These are phyloP conservation scores for Irena cyanogastra DNA, from an alignment of 2,113 vertebrate genomes.

Conservation along the genomic window DNA sequence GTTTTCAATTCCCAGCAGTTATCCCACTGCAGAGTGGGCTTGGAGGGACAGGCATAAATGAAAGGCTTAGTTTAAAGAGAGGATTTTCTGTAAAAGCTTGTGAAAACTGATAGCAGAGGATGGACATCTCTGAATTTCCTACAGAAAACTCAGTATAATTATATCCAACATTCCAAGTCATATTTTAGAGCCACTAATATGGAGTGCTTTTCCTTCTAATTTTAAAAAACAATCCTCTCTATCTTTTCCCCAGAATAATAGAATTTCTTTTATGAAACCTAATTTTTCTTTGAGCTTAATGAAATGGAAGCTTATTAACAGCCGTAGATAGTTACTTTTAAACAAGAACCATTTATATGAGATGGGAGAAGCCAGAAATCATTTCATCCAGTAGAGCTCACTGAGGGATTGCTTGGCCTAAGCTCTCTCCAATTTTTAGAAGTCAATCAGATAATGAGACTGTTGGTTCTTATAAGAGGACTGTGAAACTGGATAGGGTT, in stretches of 20 bases:
- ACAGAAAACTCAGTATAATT: background rate
- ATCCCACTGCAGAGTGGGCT: background rate
- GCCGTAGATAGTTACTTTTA: background rate
- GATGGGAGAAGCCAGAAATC: background rate
- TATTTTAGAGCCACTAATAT: background rate
- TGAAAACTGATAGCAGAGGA: background rate
- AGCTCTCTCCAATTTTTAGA: background rate
- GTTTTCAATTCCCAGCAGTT: constrained; percentile 8
- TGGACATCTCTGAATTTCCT: constrained; percentile 1
- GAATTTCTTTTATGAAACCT: background rate
- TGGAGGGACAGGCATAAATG: background rate
- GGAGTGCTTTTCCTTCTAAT: background rate
- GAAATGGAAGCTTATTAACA: background rate
- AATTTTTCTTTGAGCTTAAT: background rate
- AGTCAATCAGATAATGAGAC: constrained; percentile 4
- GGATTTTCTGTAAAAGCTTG: constrained; percentile 51
- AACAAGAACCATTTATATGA: background rate
- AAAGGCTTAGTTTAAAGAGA: constrained; percentile 30
- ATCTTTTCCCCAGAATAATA: background rate
- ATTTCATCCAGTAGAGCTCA: background rate
- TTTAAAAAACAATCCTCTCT: background rate
- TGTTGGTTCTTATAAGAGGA: background rate
- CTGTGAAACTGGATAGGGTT: background rate
- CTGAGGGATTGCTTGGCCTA: background rate
- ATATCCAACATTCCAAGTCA: background rate